Percentiles rank a stretch among this genome's conserved stretches.
Conservation (phyloP, 2,797 vertebrate species). For the Sebastes reedi region DNA sequence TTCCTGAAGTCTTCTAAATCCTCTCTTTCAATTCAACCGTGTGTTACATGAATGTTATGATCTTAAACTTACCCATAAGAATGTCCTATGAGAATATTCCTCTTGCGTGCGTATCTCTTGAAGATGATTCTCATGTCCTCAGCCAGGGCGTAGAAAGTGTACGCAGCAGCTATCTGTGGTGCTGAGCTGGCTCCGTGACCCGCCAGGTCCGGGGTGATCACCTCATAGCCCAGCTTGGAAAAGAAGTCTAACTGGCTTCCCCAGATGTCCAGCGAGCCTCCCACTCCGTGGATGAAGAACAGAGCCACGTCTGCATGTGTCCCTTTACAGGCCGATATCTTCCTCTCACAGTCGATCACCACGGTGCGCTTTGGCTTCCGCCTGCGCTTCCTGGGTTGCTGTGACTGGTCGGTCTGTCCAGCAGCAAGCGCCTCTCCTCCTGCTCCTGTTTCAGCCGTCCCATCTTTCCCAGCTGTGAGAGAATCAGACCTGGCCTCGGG, state of each 20-base stretch:
- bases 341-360: constrained; percentile 91
- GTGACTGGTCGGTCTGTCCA: constrained; percentile 49
- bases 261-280: constrained; percentile 97
- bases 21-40: not conserved
- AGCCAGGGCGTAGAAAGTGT: constrained; percentile 95
- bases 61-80: constrained; percentile 89
- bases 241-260: constrained; percentile 95
- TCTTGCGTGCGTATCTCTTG: constrained; percentile 91
- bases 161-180: constrained; percentile 91
- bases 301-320: constrained; percentile 90
- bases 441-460: constrained; percentile 19
- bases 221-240: constrained; percentile 92
- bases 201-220: constrained; percentile 91
- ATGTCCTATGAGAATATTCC: constrained; percentile 96
- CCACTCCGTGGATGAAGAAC: constrained; percentile 97
- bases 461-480: constrained; percentile 37
- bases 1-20: not conserved
- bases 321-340: constrained; percentile 91
- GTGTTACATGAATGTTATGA: not conserved
- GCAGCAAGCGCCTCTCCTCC: constrained; percentile 21
- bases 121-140: constrained; percentile 94
- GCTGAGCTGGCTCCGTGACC: constrained; percentile 94
- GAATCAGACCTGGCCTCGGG: constrained; percentile 37
- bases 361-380: constrained; percentile 91
- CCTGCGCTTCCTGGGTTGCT: constrained; percentile 70